These are phyloP conservation scores for Oreochromis spilurus DNA, from an alignment of 2,113 vertebrate genomes.

Conservation along the genomic window DNA sequence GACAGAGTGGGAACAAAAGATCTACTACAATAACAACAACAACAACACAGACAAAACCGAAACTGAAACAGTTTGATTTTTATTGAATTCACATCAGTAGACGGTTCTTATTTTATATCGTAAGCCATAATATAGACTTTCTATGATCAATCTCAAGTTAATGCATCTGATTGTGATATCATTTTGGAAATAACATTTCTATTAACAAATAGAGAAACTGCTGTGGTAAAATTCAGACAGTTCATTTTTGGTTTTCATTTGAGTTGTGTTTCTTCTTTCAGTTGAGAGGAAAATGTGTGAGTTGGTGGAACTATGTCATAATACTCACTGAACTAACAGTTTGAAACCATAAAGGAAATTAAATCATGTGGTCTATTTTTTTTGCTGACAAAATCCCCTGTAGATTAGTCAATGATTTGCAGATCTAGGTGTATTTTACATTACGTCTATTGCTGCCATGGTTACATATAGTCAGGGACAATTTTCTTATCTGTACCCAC, in stretches of 20 bases:
- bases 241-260: not conserved
- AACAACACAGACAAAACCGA: not conserved
- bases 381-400: not conserved
- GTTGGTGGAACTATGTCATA: not conserved
- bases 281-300: not conserved
- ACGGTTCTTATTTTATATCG: not conserved
- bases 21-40: not conserved
- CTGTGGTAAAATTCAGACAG: not conserved
- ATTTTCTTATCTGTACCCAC: not conserved
- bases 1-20: conserved; percentile 8
- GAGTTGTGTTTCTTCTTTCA: not conserved
- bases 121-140: not conserved
- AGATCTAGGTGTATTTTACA: not conserved
- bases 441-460: not conserved
- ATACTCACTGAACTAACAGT: not conserved
- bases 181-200: not conserved
- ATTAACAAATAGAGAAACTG: not conserved
- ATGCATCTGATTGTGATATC: not conserved
- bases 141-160: not conserved
- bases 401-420: not conserved
- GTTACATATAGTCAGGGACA: not conserved
- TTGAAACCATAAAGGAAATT: not conserved
- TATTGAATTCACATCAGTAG: not conserved
- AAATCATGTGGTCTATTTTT: not conserved
- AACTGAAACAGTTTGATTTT: not conserved